Evolutionary conservation across 2,888 invertebrate species (phyloP).

Genomic region (Drosophila emarginata): DNA sequence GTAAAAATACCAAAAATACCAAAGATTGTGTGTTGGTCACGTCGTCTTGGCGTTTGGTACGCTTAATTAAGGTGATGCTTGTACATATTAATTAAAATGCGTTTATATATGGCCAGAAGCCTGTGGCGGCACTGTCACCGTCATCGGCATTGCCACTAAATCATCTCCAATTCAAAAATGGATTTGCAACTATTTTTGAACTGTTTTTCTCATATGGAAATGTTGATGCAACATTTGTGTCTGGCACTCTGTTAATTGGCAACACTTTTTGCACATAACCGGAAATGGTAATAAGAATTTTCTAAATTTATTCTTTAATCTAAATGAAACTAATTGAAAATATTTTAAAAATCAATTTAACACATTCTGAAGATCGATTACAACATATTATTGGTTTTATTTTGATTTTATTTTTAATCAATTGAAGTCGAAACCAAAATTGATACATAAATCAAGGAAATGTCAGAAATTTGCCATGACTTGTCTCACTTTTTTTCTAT

Average conservation of each 20-base stretch:
- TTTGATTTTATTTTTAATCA: neutral
- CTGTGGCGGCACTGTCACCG: conserved; percentile 6
- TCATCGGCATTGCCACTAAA: conserved; percentile 57
- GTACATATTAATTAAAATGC: conserved; percentile 76
- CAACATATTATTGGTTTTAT: neutral
- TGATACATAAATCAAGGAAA: conserved; percentile 71
- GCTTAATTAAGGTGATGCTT: conserved; percentile 71
- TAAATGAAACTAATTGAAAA: conserved; percentile 17
- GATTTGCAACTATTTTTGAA: conserved; percentile 31
- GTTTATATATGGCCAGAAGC: conserved; percentile 51
- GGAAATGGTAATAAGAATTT: conserved; percentile 14
- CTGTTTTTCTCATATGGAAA: conserved; percentile 46
- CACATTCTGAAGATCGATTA: neutral
- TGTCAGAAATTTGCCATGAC: conserved; percentile 76
- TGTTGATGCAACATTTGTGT: conserved; percentile 34
- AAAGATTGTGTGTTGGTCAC: conserved; percentile 59
- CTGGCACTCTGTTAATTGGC: conserved; percentile 56
- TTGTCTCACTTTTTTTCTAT: conserved; percentile 49
- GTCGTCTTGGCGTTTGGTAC: conserved; percentile 46
- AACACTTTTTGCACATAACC: conserved; percentile 39
- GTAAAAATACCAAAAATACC: conserved; percentile 76
- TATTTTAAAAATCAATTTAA: neutral
- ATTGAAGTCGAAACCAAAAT: conserved; percentile 10
- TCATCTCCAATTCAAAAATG: conserved; percentile 54
- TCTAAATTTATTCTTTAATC: conserved; percentile 27